These are phyloP conservation scores for Eremophila alpestris DNA, from an alignment of 2,797 vertebrate species.

Conservation along the genomic window DNA sequence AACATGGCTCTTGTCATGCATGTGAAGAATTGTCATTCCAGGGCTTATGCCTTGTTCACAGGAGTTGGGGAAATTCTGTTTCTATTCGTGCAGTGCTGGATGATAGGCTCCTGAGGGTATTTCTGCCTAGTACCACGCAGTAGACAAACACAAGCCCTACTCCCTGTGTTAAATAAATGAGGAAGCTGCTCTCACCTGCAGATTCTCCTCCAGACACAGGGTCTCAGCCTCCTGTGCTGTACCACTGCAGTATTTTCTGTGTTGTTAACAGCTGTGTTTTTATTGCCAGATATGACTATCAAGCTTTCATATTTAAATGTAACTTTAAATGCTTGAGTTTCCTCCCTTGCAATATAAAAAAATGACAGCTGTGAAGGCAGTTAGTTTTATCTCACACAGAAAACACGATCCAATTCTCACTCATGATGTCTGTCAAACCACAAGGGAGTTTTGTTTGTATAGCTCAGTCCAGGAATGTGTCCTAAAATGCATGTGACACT, in stretches of 20 bases:
- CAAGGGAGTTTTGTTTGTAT: neutral
- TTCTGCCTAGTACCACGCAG: neutral
- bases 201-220: neutral
- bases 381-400: neutral
- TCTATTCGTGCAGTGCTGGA: neutral
- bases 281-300: slow-evolving; percentile 8
- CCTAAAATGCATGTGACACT: neutral
- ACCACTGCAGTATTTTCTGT: neutral
- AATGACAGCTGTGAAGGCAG: neutral
- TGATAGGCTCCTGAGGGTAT: neutral
- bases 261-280: slow-evolving; percentile 30
- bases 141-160: neutral
- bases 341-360: neutral
- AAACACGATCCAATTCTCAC: slow-evolving; percentile 6
- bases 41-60: neutral
- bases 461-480: neutral
- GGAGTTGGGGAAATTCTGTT: neutral
- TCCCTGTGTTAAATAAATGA: neutral
- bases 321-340: slow-evolving; percentile 28
- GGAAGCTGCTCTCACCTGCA: neutral
- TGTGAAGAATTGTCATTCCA: neutral
- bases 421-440: neutral
- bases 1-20: neutral
- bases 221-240: neutral
- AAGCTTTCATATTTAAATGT: slow-evolving; percentile 38